Base-by-base conservation (phyloP, 2,113 vertebrate genomes). In the Seriola rivoliana region DNA sequence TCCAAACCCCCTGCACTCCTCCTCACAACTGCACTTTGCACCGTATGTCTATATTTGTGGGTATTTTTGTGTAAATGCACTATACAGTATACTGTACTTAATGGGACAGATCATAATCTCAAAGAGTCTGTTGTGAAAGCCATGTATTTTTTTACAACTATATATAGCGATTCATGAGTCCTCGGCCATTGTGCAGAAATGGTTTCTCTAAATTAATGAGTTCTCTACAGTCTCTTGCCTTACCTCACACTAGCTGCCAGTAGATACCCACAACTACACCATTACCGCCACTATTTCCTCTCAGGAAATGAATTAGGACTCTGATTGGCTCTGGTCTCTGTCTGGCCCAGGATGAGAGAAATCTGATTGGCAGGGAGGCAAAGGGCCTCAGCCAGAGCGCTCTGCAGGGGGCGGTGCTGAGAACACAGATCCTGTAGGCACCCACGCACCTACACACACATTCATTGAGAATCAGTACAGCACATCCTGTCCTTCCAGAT, bases 271-370 rank as follows among this genome's bases (percentile, higher is more conserved):
- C 82, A 84, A 83, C 42, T 70, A 62, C 73, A 72, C 58, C 74
- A 78, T 75, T 75, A 69, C 82, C 9, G 17, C 70, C 68, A 81
- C 78, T 32, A 62, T 75, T 87, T 91, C 90, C 86, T 88, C 76
- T 79, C 78, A 86, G 87, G 90, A 91, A 88, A 94, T 91, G 68
- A 89, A 82, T 63, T 42, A 17, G 78, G 73, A 73, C 82, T 84
- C 68, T 88, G 85, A 92, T 92, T 90, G 89, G 89, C 90, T 75
- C 23, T 0, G 48, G 68, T 77, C 32, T 79, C 64, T 7, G 44
- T 66, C 84, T 90, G 86, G 91, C 82, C 13, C 46, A 9, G 54
- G 83, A 92, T 93, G 75, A 91, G 73, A 89, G 77, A 60, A 72
- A 83, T 73, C 46, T 85, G 77, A 91, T 89, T 91, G 89, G 86